Conservation (phyloP, 2,113 vertebrate genomes). For the Psephotus haematonotus region DNA sequence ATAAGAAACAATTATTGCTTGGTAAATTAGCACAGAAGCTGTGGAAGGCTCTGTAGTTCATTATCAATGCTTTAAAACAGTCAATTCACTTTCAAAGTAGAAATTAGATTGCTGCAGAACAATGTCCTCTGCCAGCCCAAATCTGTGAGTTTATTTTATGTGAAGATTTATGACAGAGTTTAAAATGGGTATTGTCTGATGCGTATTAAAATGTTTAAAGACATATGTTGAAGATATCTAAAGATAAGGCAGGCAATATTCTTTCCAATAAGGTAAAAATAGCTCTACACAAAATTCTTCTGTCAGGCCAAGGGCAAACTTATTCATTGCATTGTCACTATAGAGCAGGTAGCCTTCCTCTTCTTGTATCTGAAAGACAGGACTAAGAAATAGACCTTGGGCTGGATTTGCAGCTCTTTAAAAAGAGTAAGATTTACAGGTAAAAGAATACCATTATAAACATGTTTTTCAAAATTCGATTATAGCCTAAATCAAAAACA, state of each 20-base stretch:
- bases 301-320: constrained; percentile 35
- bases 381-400: constrained; percentile 15
- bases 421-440: not conserved
- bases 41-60: not conserved
- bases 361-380: not conserved
- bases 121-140: not conserved
- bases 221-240: not conserved
- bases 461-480: constrained; percentile 19
- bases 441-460: not conserved
- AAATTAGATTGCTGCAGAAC: not conserved
- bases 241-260: not conserved
- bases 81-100: not conserved
- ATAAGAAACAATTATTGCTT: not conserved
- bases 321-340: not conserved
- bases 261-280: constrained; percentile 13
- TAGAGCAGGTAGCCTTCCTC: not conserved
- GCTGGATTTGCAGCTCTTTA: not conserved
- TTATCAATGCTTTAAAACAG: not conserved
- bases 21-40: not conserved
- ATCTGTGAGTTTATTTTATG: not conserved
- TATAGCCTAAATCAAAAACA: not conserved
- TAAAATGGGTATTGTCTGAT: not conserved
- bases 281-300: not conserved
- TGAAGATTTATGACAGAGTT: not conserved
- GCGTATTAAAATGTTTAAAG: not conserved